phyloP scores from a whole-genome alignment of 2,797 vertebrate species.

The Urophycis tenuis region DNA sequence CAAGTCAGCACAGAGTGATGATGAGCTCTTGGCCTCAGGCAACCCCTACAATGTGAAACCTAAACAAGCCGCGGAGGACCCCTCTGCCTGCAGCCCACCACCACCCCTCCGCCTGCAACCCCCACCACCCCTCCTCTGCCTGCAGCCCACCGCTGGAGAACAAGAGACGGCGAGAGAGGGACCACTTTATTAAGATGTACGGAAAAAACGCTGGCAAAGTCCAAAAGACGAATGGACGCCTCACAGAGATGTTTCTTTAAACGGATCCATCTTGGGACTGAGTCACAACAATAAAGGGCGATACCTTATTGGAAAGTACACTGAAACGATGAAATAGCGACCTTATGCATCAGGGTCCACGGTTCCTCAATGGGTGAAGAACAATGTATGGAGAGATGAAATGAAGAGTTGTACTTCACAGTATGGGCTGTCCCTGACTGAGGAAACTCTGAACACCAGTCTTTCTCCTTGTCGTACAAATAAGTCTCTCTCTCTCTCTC shows the following conservation, averaged over 20 bases:
- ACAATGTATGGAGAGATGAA: constrained; percentile 10
- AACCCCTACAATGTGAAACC: constrained; percentile 67
- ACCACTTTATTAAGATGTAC: constrained; percentile 81
- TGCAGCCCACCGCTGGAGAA: constrained; percentile 69
- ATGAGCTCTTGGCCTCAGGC: constrained; percentile 69
- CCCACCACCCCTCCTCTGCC: too few species aligned
- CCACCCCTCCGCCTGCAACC: too few species aligned
- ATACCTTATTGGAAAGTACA: neutral
- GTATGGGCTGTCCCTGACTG: neutral
- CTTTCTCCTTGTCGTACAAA: neutral
- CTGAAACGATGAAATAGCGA: constrained; percentile 4
- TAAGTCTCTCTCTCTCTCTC: neutral
- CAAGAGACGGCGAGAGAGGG: constrained; percentile 69
- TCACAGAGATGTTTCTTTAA: constrained; percentile 59
- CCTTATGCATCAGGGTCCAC: constrained; percentile 35
- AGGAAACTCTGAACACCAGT: neutral
- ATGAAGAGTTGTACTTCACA: constrained; percentile 31
- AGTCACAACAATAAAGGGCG: constrained; percentile 34
- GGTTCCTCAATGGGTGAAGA: constrained; percentile 8
- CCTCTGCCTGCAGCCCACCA: too few species aligned
- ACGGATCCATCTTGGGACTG: constrained; percentile 65
- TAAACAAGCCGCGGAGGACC: constrained; percentile 76
- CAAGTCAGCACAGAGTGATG: constrained; percentile 70
- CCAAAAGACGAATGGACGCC: constrained; percentile 57
- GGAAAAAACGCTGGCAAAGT: constrained; percentile 71